Evolutionary conservation across 2,113 vertebrate species (phyloP).

Genomic region (Pygathrix nemaeus): DNA sequence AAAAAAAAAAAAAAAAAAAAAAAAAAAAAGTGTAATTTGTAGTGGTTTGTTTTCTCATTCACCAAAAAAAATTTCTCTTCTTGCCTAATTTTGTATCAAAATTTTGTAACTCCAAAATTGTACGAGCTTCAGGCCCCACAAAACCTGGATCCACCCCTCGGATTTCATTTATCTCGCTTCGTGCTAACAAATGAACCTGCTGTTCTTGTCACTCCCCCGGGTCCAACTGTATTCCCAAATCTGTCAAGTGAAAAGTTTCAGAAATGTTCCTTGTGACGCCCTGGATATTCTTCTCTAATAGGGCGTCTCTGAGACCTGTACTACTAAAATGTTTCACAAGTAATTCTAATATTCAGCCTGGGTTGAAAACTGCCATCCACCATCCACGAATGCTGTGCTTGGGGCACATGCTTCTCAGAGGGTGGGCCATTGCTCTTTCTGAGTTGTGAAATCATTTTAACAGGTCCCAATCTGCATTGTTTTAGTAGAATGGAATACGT

Average conservation of each 20-base stretch:
- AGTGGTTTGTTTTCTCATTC: constrained; percentile 1
- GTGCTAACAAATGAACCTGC: background rate
- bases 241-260: background rate
- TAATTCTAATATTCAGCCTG: background rate
- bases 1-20: too few species aligned
- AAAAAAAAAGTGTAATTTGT: background rate
- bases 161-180: background rate
- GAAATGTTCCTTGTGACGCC: background rate
- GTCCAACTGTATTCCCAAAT: background rate
- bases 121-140: background rate
- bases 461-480: background rate
- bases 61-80: background rate
- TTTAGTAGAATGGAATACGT: background rate
- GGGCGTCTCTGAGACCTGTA: background rate
- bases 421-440: background rate
- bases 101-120: background rate
- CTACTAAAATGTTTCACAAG: background rate
- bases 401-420: background rate
- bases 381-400: background rate
- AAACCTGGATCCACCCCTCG: background rate
- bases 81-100: background rate
- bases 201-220: background rate
- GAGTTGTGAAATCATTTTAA: background rate
- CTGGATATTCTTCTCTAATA: background rate
- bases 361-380: background rate